Percentiles rank a stretch among this genome's conserved stretches.
Conservation (phyloP, 2,888 invertebrate genomes). For the Diarsia dahlii region DNA sequence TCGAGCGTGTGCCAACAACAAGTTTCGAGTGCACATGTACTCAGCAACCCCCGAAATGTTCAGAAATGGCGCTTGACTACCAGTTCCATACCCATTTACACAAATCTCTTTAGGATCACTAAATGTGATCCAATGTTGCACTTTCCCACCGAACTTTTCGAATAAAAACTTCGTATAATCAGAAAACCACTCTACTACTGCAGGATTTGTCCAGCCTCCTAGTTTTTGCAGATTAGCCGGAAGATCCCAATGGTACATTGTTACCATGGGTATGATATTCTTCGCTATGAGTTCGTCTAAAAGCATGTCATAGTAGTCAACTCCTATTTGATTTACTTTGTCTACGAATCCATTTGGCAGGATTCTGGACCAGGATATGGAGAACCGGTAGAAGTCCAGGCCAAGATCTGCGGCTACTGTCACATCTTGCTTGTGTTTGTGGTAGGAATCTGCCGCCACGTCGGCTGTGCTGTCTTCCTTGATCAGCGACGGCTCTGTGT, state of each 20-base stretch:
- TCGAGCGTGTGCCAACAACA: conserved; percentile 90
- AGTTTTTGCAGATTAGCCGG: conserved; percentile 89
- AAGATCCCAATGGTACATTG: conserved; percentile 92
- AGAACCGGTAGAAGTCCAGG: conserved; percentile 90
- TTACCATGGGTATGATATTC: conserved; percentile 91
- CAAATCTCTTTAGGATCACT: conserved; percentile 89
- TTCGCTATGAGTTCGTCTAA: conserved; percentile 90
- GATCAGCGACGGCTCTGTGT: conserved; percentile 73
- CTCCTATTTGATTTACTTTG: conserved; percentile 89
- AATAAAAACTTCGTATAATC: conserved; percentile 90
- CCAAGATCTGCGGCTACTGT: conserved; percentile 83
- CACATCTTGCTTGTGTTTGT: conserved; percentile 90
- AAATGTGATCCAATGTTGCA: conserved; percentile 90
- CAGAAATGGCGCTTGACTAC: conserved; percentile 78
- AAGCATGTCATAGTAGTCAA: conserved; percentile 92
- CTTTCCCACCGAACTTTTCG: conserved; percentile 85
- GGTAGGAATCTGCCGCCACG: conserved; percentile 92
- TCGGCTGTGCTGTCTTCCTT: conserved; percentile 87
- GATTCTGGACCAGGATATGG: conserved; percentile 92
- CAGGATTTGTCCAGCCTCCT: conserved; percentile 91
- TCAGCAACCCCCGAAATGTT: conserved; percentile 83
- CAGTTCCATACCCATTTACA: conserved; percentile 79
- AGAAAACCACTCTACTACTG: conserved; percentile 88
- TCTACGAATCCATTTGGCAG: conserved; percentile 91
- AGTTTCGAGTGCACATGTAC: conserved; percentile 90